Base-by-base conservation (phyloP, 2,888 invertebrate species). In the Drosophila suboccidentalis region DNA sequence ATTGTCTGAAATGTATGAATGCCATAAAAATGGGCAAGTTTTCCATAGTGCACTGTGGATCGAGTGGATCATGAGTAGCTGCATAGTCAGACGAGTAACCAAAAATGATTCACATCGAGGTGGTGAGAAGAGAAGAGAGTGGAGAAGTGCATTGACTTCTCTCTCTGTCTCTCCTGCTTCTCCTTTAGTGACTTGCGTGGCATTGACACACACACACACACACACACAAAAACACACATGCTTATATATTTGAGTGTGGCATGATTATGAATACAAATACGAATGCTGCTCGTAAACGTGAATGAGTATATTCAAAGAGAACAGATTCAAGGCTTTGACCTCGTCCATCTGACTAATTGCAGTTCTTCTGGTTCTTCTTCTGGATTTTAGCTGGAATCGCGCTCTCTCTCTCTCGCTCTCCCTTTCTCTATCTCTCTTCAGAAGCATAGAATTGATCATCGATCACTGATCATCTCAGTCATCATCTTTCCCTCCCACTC, bases 41-140 rank as follows among this genome's bases (percentile, higher is more conserved):
- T 2, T 6, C 38, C 38, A 38, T 38, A 3, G n/a, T 38, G 38
- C 38, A 38, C 38, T 41, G 55, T 44, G 55, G 34, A 50, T 36
- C 4, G 50, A 10, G 51, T 46, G 58, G 58, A 58, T 46, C 29
- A 47, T 50, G 43, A 29, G 19, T 47, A 44, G 55, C 46, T 68
- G 60, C 78, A 78, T 78, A 78, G 79, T 57, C 75, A 69, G 64
- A 54, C 79, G 61, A 75, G 69, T 79, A 69, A 32, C 79, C 79
- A 58, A 78, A 65, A 78, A 78, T 76, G 75, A 76, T 78, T 76
- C 75, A 76, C 44, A 11, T 8, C 67, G 51, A 51, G 55, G 55
- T 29, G 34, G 51, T 39, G 61, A 58, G 57, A 74, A 74, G 79
- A 17, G 29, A 29, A 4, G 54, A 17, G 29, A 41, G 26, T 26